These are phyloP conservation scores for Wasmannia auropunctata DNA, from an alignment of 1,140 invertebrate species.

Conservation along the genomic window DNA sequence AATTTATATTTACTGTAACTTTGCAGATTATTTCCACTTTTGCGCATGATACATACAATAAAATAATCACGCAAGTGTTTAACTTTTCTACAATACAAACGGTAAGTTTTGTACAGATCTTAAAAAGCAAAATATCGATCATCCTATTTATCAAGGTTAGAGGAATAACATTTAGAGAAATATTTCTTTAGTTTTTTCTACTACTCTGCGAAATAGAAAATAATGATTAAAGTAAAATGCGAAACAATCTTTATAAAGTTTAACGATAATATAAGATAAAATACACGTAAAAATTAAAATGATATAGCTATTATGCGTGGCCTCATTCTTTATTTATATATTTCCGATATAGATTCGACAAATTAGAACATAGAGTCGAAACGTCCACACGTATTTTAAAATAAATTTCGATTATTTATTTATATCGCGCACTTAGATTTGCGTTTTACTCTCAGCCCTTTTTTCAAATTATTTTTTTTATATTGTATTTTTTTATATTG, in stretches of 20 bases:
- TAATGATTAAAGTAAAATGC: neutral
- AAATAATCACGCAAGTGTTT: neutral
- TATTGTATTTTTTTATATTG: too few relatives aligned
- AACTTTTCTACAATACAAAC: conserved; percentile 24
- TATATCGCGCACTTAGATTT: too few relatives aligned
- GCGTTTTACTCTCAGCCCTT: too few relatives aligned
- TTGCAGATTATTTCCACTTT: neutral
- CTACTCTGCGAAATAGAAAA: neutral
- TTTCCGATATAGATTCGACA: neutral
- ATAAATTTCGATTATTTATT: too few relatives aligned
- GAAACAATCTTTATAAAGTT: neutral
- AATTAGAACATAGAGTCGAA: too few relatives aligned
- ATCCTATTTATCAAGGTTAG: conserved; percentile 37
- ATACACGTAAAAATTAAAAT: neutral
- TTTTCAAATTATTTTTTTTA: too few relatives aligned
- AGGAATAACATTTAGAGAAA: conserved; percentile 20
- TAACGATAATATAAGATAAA: neutral
- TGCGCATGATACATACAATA: neutral
- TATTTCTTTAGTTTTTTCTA: neutral
- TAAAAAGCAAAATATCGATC: conserved; percentile 30
- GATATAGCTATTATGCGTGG: too few relatives aligned
- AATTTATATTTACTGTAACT: neutral
- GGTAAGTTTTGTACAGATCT: conserved; percentile 4
- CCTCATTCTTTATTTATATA: neutral
- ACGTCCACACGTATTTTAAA: too few relatives aligned